Conservation (phyloP, 2,113 vertebrate species). For the Irena cyanogastra region DNA sequence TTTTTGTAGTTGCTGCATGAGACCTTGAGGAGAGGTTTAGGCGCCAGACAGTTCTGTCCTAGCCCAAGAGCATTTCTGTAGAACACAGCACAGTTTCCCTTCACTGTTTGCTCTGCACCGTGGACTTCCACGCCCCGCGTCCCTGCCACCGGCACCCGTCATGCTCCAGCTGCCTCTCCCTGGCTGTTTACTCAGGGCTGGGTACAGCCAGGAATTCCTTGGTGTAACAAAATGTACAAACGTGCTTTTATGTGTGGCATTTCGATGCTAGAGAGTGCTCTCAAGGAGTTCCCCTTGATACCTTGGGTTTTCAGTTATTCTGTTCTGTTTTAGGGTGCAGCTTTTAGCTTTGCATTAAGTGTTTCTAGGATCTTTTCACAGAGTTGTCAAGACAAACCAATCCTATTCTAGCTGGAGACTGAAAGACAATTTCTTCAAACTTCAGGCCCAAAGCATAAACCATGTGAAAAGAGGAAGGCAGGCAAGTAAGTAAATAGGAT, state of each 20-base stretch:
- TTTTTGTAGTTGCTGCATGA: neutral
- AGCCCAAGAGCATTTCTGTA: neutral
- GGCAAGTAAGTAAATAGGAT: no score
- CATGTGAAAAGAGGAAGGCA: no score
- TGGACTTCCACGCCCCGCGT: rapidly evolving
- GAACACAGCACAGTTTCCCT: neutral
- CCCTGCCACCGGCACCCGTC: neutral
- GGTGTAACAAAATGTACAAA: neutral
- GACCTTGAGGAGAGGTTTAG: neutral
- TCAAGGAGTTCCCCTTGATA: neutral
- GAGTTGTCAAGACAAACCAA: no score
- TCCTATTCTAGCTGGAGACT: no score
- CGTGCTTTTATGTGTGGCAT: neutral
- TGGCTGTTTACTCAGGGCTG: slow-evolving; percentile 21
- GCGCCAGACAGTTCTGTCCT: neutral
- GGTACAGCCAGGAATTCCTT: neutral
- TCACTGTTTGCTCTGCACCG: neutral
- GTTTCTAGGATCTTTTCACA: no score
- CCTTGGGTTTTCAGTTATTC: no score
- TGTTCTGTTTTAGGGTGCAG: no score
- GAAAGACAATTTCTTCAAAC: no score
- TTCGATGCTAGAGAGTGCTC: neutral
- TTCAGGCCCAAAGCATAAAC: no score
- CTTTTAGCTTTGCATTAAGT: no score
- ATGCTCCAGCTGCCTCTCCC: neutral